phyloP scores from a whole-genome alignment of 2,888 invertebrate species.

The Caenorhabditis sulstoni region DNA sequence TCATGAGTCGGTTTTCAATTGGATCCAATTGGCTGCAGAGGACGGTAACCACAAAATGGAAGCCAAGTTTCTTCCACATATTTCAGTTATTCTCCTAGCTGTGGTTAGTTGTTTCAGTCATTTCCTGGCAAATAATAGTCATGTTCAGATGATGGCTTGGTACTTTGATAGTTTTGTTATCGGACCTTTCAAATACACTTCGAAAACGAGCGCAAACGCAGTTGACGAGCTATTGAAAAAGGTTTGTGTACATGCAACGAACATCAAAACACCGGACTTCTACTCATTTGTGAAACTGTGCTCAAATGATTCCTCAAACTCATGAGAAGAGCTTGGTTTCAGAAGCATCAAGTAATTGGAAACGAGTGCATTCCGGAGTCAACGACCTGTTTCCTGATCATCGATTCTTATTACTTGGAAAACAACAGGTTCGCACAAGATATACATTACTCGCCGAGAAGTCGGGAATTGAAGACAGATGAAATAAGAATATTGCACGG shows the following conservation, averaged over 20 bases:
- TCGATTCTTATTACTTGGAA: conserved; percentile 46
- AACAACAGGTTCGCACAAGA: conserved; percentile 20
- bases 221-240: conserved; percentile 40
- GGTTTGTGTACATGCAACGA: too few species aligned
- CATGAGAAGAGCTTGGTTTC: not conserved
- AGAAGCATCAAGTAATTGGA: conserved; percentile 51
- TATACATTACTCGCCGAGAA: not conserved
- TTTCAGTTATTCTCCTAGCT: conserved; percentile 5
- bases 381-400: conserved; percentile 54
- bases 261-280: too few species aligned
- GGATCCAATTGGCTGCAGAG: conserved; percentile 21
- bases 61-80: conserved; percentile 32
- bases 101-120: conserved; percentile 14
- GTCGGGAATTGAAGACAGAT: not conserved
- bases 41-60: conserved; percentile 12
- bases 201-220: conserved; percentile 27
- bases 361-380: conserved; percentile 56
- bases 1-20: conserved; percentile 12
- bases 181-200: conserved; percentile 6
- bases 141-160: conserved; percentile 25
- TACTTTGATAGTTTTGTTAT: conserved; percentile 28
- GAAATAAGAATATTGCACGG: not conserved
- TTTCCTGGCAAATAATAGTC: not conserved
- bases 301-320: too few species aligned
- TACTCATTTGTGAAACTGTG: too few species aligned